Conservation (phyloP, 2,797 vertebrate species). For the Hydrolagus colliei region DNA sequence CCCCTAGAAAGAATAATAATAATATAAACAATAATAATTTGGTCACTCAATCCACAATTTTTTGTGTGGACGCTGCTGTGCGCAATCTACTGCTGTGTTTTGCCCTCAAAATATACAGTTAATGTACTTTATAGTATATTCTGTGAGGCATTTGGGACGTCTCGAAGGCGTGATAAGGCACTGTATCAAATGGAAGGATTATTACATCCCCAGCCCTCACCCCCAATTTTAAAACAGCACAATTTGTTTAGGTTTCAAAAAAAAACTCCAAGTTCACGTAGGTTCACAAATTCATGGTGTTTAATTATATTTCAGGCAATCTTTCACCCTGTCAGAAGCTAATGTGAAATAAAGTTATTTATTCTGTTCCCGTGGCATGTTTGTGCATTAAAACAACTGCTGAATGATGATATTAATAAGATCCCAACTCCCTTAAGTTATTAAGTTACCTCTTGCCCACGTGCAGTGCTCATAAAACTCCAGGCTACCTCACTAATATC, state of each 20-base stretch:
- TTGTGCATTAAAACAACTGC: background rate
- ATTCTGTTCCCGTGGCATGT: background rate
- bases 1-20: no score
- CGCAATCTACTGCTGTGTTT: no score
- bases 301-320: conserved; percentile 9
- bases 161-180: no score
- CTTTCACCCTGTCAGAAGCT: background rate
- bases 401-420: conserved; percentile 22
- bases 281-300: background rate
- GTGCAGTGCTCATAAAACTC: background rate
- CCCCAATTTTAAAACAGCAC: conserved; percentile 34
- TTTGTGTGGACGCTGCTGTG: no score
- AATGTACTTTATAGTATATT: no score
- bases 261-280: background rate
- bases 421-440: conserved; percentile 10
- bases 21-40: no score
- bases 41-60: no score
- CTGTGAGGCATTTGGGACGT: no score
- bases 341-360: conserved; percentile 8
- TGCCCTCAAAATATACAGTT: no score
- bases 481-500: background rate
- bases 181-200: no score
- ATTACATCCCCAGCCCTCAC: no score
- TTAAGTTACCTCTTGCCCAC: no score
- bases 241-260: background rate